These are phyloP conservation scores for Cacajao melanocephalus DNA, from an alignment of 2,797 vertebrate genomes.

Conservation along the genomic window DNA sequence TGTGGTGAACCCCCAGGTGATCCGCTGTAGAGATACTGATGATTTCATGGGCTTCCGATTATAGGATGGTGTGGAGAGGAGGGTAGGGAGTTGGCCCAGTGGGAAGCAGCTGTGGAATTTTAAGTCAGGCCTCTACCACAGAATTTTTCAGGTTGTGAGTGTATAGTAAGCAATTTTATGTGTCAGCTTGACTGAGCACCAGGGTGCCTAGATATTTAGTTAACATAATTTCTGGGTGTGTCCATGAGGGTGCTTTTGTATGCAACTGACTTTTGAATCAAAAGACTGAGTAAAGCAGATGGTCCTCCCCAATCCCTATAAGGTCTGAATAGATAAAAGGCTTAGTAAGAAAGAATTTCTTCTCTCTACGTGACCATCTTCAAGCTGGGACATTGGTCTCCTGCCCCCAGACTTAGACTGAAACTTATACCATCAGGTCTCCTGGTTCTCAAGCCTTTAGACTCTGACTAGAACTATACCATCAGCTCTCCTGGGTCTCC, in stretches of 20 bases:
- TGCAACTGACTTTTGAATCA: not conserved
- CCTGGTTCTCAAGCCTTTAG: not conserved
- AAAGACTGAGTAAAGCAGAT: not conserved
- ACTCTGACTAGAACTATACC: not conserved
- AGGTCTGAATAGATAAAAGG: not conserved
- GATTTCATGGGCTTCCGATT: not conserved
- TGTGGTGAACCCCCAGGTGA: not conserved
- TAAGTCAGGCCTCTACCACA: not conserved
- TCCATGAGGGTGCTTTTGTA: not conserved
- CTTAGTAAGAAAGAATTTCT: not conserved
- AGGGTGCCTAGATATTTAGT: not conserved
- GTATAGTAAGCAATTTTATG: not conserved
- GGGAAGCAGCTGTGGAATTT: not conserved
- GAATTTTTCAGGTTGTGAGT: not conserved
- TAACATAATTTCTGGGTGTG: not conserved
- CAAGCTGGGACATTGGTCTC: not conserved
- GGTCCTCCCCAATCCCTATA: not conserved
- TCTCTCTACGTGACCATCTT: not conserved
- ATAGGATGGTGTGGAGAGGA: fast-evolving
- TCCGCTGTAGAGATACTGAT: too few species aligned
- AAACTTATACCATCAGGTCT: not conserved
- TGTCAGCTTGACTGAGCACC: not conserved
- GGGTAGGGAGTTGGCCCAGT: fast-evolving
- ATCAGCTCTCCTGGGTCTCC: not conserved
- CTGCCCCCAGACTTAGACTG: not conserved